phyloP scores from a whole-genome alignment of 2,113 vertebrate genomes.

The Alouatta palliata region DNA sequence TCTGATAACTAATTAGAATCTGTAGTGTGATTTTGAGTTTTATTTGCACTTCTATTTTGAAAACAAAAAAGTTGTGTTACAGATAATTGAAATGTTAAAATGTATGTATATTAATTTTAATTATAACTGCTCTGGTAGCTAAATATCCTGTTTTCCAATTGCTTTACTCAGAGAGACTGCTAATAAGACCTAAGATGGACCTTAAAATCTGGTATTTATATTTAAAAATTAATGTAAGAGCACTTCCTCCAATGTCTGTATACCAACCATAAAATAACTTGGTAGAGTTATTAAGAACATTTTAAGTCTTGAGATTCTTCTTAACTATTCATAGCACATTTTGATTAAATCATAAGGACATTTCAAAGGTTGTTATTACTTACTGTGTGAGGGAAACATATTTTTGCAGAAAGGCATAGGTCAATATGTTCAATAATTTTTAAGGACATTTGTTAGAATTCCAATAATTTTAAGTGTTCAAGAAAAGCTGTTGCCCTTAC shows the following conservation, averaged over 20 bases:
- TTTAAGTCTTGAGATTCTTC: conserved; percentile 6
- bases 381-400: background rate
- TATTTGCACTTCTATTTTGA: background rate
- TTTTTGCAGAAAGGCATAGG: background rate
- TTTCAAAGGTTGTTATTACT: background rate
- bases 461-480: background rate
- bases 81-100: background rate
- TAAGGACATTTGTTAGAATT: background rate
- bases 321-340: background rate
- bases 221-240: conserved; percentile 43
- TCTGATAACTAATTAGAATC: background rate
- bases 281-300: background rate
- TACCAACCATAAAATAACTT: background rate
- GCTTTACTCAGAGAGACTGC: background rate
- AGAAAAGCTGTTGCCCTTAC: background rate
- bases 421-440: background rate
- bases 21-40: background rate
- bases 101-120: conserved; percentile 46
- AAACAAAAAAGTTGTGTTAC: background rate
- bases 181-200: background rate
- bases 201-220: background rate
- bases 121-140: background rate
- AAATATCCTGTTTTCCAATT: conserved; percentile 42
- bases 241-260: background rate
- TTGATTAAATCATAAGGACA: background rate